Evolutionary conservation across 2,888 invertebrate species (phyloP), one percentile per base, ranked within the genome.

Genomic region (Cinara cedri): DNA sequence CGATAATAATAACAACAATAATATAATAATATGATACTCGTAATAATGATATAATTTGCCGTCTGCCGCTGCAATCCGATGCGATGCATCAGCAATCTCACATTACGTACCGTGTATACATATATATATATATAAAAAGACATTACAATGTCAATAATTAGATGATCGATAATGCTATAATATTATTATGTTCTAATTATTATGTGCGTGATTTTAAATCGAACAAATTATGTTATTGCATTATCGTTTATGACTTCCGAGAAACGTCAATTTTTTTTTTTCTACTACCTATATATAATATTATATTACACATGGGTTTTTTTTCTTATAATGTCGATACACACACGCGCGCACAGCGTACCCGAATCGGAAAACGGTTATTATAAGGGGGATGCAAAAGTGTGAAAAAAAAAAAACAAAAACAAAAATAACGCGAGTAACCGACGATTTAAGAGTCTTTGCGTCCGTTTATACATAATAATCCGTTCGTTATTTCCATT

Each of bases 31-130:
- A 3, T 6, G 34, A n/a, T n/a, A n/a, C n/a, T n/a, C n/a, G n/a
- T 49, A 62, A 46, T 72, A 49, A 72, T 72, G 55, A 71, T 57
- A 44, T 24, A 9, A 16, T 24, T 6, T 44, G 72, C 13, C 44
- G 24, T 72, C n/a, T 24, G n/a, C 14, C 11, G 24, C 44, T 42
- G 21, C 16, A n/a, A 51, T 51, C 13, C 49, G 11, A 3, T 13
- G 10, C 3, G 16, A 14, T 49, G 14, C 3, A 49, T 49, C 2
- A 44, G 44, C 10, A 44, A 44, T 4, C 10, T n/a, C n/a, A n/a
- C n/a, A n/a, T n/a, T n/a, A n/a, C 44, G 44, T 44, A n/a, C n/a
- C n/a, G n/a, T n/a, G n/a, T n/a, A n/a, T n/a, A n/a, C n/a, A n/a
- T n/a, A n/a, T n/a, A n/a, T 13, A 46, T 10, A 46, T 8, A 10